These are phyloP conservation scores for Caenorhabditis panamensis DNA, from an alignment of 2,888 invertebrate genomes.

Conservation along the genomic window DNA sequence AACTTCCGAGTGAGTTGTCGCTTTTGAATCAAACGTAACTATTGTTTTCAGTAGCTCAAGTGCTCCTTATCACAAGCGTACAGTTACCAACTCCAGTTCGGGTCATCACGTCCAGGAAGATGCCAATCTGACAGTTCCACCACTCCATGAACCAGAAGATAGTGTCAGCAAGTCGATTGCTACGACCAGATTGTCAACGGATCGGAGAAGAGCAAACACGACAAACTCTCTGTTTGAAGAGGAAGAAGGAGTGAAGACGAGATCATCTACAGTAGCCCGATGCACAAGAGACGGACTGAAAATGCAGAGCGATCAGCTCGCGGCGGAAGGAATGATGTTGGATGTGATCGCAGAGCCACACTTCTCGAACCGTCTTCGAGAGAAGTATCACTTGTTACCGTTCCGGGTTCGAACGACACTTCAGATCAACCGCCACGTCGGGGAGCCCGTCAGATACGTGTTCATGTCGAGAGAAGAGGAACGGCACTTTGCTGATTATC, in stretches of 20 bases:
- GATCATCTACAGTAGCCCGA: conserved; percentile 62
- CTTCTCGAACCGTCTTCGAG: conserved; percentile 63
- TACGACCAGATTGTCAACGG: conserved; percentile 28
- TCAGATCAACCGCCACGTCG: conserved; percentile 64
- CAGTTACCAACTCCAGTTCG: conserved; percentile 31
- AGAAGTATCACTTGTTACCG: conserved; percentile 61
- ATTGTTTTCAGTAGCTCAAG: conserved; percentile 41
- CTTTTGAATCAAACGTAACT: not conserved
- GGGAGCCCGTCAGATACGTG: conserved; percentile 65
- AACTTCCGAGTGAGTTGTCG: conserved; percentile 38
- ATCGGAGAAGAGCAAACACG: conserved; percentile 51
- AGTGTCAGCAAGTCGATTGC: conserved; percentile 28
- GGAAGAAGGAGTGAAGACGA: conserved; percentile 34
- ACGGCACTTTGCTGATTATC: conserved; percentile 59
- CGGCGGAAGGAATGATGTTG: conserved; percentile 58
- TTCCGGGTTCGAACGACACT: conserved; percentile 54
- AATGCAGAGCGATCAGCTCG: conserved; percentile 56
- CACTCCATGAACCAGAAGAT: conserved; percentile 17
- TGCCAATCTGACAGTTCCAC: not conserved
- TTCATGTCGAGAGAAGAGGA: conserved; percentile 68
- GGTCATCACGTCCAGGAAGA: conserved; percentile 44
- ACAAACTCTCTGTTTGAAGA: conserved; percentile 53
- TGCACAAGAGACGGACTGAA: conserved; percentile 62
- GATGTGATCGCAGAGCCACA: conserved; percentile 65
- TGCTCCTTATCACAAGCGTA: conserved; percentile 35